Percentiles rank a stretch among this genome's conserved stretches.
These are phyloP conservation scores for Melanotaenia maccullochi DNA, from an alignment of 2,797 vertebrate species.

Conservation along the genomic window DNA sequence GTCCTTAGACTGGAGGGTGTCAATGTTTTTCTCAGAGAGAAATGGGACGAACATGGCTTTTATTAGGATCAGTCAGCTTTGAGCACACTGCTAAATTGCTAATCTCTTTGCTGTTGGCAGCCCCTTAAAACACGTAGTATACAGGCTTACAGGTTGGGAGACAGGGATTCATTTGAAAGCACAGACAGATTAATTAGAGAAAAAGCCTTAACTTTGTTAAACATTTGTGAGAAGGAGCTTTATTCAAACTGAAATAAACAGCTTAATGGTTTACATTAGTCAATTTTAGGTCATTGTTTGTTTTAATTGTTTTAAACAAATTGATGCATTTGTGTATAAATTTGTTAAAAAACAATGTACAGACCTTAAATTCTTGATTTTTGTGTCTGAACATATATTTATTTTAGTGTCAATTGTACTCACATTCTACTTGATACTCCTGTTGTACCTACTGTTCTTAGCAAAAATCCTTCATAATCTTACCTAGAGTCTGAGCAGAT, in stretches of 20 bases:
- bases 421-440: too few species aligned
- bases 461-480: too few species aligned
- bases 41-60: constrained; percentile 33
- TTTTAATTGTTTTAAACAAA: too few species aligned
- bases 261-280: background rate
- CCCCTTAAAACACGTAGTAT: constrained; percentile 21
- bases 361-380: too few species aligned
- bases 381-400: too few species aligned
- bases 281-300: too few species aligned
- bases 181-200: constrained; percentile 31
- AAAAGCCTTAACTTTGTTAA: constrained; percentile 16
- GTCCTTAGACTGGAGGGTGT: background rate
- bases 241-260: constrained; percentile 2
- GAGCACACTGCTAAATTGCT: constrained; percentile 32
- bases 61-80: constrained; percentile 52
- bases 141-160: constrained; percentile 45
- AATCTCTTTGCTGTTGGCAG: constrained; percentile 50
- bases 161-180: constrained; percentile 27
- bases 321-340: too few species aligned
- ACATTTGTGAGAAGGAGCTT: constrained; percentile 13
- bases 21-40: constrained; percentile 14
- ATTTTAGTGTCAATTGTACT: too few species aligned
- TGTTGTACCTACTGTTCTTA: too few species aligned
- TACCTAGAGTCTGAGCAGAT: too few species aligned
- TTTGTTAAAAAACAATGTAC: too few species aligned